Conservation (phyloP, 2,888 invertebrate species). For the Campaea margaritaria region DNA sequence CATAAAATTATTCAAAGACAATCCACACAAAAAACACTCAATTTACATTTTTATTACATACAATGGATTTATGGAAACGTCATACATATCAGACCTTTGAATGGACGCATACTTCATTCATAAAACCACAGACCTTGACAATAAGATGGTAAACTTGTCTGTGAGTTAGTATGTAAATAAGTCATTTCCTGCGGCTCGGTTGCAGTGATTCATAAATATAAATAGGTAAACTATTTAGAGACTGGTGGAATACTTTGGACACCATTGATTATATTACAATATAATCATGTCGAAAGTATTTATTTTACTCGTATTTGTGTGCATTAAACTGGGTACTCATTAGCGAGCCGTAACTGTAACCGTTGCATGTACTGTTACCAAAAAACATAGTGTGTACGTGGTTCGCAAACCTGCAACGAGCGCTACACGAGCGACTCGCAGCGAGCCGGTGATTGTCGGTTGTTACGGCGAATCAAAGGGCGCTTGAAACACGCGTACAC, state of each 20-base stretch:
- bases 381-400: no score
- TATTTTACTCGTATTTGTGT: no score
- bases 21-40: not conserved
- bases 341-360: no score
- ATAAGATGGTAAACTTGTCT: constrained; percentile 10
- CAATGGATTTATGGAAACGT: not conserved
- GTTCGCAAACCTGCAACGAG: no score
- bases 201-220: constrained; percentile 52
- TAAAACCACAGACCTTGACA: constrained; percentile 31
- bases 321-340: no score
- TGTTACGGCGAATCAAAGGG: no score
- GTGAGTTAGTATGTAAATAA: constrained; percentile 49
- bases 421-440: no score
- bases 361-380: no score
- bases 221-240: not conserved
- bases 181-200: constrained; percentile 51
- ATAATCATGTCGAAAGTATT: no score
- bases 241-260: not conserved
- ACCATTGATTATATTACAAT: no score
- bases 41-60: constrained; percentile 5
- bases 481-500: no score
- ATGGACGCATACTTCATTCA: constrained; percentile 22
- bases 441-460: no score
- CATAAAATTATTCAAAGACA: not conserved
- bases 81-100: not conserved